Conservation (phyloP, 2,797 vertebrate species). For the Meda fulgida region DNA sequence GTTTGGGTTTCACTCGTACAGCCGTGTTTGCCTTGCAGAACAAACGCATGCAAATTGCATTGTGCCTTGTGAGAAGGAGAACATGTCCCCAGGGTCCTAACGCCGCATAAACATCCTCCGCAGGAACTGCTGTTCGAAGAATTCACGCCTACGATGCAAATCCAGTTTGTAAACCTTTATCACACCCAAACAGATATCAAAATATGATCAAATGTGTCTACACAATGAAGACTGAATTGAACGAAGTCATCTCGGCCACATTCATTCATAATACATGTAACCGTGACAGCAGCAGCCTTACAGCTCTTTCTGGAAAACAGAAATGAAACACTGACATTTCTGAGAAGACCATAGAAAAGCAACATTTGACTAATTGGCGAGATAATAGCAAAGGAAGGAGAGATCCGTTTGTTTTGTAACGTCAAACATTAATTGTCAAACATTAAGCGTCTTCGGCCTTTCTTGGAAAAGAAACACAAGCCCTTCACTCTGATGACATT, state of each 20-base stretch:
- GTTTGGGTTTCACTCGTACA: slow-evolving; percentile 45
- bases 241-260: not conserved
- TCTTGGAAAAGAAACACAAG: not conserved
- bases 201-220: not conserved
- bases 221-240: not conserved
- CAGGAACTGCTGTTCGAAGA: not conserved
- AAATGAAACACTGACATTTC: not conserved
- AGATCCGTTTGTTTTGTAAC: not conserved
- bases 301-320: slow-evolving; percentile 9
- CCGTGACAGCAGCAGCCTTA: not conserved
- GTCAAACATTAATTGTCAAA: not conserved
- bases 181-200: not conserved
- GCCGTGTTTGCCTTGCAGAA: slow-evolving; percentile 29
- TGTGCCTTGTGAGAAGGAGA: not conserved
- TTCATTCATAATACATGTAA: slow-evolving; percentile 50
- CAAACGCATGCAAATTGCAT: slow-evolving; percentile 51
- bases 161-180: not conserved
- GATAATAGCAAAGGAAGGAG: not conserved
- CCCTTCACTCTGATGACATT: not conserved
- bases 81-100: slow-evolving; percentile 54
- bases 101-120: slow-evolving; percentile 40
- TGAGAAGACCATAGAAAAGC: slow-evolving; percentile 1
- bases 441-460: not conserved
- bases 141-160: not conserved
- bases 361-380: not conserved